Conservation (phyloP, 2,113 vertebrate species). For the Procavia capensis region DNA sequence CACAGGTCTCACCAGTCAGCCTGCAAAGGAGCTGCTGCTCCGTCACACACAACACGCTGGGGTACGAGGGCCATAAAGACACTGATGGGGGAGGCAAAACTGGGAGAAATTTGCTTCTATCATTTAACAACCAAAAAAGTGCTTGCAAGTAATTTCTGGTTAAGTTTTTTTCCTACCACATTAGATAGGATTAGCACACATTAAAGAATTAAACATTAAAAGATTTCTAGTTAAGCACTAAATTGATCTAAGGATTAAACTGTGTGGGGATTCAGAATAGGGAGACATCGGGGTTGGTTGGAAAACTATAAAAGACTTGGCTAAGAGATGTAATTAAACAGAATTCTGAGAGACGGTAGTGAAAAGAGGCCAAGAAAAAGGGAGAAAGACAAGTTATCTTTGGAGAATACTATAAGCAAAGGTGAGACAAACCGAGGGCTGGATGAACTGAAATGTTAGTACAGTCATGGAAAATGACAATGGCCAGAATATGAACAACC, state of each 20-base stretch:
- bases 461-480: neutral
- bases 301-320: neutral
- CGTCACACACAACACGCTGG: neutral
- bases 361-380: neutral
- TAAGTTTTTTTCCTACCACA: neutral
- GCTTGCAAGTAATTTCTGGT: neutral
- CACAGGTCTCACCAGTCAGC: neutral
- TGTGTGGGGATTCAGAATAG: neutral
- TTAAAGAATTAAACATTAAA: neutral
- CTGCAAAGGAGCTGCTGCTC: neutral
- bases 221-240: constrained; percentile 3
- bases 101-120: neutral
- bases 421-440: neutral
- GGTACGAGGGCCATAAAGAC: neutral
- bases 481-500: neutral
- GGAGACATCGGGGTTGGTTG: neutral
- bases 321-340: constrained; percentile 2
- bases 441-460: neutral
- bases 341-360: neutral
- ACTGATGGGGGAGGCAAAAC: neutral
- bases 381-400: neutral
- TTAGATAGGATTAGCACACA: neutral
- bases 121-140: neutral
- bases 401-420: neutral
- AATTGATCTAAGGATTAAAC: neutral